Conservation (phyloP, 1,140 invertebrate genomes). For the Aporrectodea caliginosa region DNA sequence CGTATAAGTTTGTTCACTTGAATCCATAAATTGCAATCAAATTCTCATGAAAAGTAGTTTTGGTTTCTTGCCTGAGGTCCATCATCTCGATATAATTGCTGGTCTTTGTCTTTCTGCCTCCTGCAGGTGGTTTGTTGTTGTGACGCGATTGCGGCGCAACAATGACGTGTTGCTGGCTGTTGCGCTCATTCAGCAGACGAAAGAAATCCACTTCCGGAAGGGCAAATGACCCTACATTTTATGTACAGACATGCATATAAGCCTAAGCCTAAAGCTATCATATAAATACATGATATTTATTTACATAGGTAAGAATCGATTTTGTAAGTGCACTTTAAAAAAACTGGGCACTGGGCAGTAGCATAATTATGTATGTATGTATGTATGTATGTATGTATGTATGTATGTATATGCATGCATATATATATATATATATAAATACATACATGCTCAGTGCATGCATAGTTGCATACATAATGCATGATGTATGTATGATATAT, state of each 20-base stretch:
- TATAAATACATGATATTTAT: background rate
- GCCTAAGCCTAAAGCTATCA: too few species aligned
- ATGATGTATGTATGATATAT: too few species aligned
- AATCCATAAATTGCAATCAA: too few species aligned
- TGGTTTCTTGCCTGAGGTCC: background rate
- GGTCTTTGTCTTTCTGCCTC: background rate
- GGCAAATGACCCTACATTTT: too few species aligned
- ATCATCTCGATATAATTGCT: background rate
- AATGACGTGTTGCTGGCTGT: background rate
- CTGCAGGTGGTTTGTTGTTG: too few species aligned
- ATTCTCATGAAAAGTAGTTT: too few species aligned
- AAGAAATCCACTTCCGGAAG: background rate
- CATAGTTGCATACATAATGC: too few species aligned
- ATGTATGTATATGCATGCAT: background rate
- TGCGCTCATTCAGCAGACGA: background rate
- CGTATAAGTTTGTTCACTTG: too few species aligned
- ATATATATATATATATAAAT: too few species aligned
- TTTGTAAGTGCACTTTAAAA: too few species aligned
- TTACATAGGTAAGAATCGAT: background rate
- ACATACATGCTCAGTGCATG: too few species aligned
- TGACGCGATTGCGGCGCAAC: background rate
- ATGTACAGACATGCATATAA: too few species aligned
- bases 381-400: background rate
- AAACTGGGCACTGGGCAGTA: background rate
- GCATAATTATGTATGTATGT: constrained; percentile 11